These are phyloP conservation scores for Tetragonula carbonaria DNA, from an alignment of 2,888 invertebrate species.

Conservation along the genomic window DNA sequence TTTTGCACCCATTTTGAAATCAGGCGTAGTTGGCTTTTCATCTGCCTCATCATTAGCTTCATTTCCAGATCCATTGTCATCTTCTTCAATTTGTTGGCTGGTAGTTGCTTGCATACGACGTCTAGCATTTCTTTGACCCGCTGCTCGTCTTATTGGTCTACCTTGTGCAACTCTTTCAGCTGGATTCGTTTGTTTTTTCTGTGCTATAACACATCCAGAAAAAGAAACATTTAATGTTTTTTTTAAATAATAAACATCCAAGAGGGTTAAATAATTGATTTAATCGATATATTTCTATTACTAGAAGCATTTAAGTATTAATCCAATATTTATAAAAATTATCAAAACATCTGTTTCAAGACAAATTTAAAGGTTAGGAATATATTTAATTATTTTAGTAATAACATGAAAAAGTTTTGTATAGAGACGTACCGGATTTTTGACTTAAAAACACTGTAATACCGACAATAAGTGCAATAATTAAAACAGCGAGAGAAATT, in stretches of 20 bases:
- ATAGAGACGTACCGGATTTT: constrained; percentile 65
- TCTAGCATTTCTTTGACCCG: constrained; percentile 90
- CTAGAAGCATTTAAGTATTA: not conserved
- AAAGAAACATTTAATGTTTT: not conserved
- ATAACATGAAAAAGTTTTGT: not conserved
- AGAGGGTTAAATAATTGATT: not conserved
- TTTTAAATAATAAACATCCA: not conserved
- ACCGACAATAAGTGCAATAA: constrained; percentile 70
- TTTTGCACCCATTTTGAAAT: constrained; percentile 96
- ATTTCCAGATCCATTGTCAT: constrained; percentile 79
- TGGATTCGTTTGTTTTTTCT: not conserved
- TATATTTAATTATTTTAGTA: not conserved
- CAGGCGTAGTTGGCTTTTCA: constrained; percentile 85
- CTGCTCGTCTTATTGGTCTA: constrained; percentile 86
- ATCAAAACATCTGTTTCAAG: constrained; percentile 45
- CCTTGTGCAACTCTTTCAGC: constrained; percentile 28
- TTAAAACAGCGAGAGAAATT: constrained; percentile 66
- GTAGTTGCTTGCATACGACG: constrained; percentile 87
- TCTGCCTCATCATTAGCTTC: constrained; percentile 83
- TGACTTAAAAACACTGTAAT: constrained; percentile 70
- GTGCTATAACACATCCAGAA: constrained; percentile 19
- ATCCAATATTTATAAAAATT: not conserved
- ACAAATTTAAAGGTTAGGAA: constrained; percentile 29
- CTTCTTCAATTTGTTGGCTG: constrained; percentile 77
- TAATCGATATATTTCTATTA: not conserved